A percentile compares a stretch with the other conserved stretches of the same genome.
Evolutionary conservation across 2,797 vertebrate genomes (phyloP).

Genomic region (Hemibagrus guttatus): DNA sequence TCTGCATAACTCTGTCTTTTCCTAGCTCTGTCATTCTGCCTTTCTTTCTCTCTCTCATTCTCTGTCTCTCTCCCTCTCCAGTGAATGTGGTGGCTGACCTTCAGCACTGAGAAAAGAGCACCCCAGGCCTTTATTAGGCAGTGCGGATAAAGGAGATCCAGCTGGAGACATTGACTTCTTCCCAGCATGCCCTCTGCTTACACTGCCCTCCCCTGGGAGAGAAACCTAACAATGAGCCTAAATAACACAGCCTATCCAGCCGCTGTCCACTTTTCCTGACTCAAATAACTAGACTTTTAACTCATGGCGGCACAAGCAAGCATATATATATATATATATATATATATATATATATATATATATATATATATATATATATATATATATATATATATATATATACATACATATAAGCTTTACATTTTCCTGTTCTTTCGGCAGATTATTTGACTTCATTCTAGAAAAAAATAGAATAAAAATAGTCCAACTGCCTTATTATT

Average conservation of each 20-base stretch:
- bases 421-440: too few species aligned
- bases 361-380: neutral
- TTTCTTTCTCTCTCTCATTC: neutral
- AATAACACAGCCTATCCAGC: conserved; percentile 21
- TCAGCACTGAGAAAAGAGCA: conserved; percentile 44
- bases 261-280: conserved; percentile 39
- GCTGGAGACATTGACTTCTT: conserved; percentile 42
- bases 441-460: too few species aligned
- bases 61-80: conserved; percentile 12
- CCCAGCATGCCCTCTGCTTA: conserved; percentile 39
- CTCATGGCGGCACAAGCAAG: conserved; percentile 19
- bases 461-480: too few species aligned
- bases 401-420: too few species aligned
- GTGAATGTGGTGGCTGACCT: conserved; percentile 44
- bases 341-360: neutral
- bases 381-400: too few species aligned
- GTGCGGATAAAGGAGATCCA: conserved; percentile 31
- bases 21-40: neutral
- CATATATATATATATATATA: too few species aligned
- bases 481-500: too few species aligned
- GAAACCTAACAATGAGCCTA: conserved; percentile 24
- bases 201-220: conserved; percentile 39
- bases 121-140: conserved; percentile 45
- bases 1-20: conserved; percentile 2
- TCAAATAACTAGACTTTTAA: conserved; percentile 33